A percentile compares a stretch with the other conserved stretches of the same genome.
Evolutionary conservation across 2,888 invertebrate genomes (phyloP).

Genomic region (Apamea monoglypha): DNA sequence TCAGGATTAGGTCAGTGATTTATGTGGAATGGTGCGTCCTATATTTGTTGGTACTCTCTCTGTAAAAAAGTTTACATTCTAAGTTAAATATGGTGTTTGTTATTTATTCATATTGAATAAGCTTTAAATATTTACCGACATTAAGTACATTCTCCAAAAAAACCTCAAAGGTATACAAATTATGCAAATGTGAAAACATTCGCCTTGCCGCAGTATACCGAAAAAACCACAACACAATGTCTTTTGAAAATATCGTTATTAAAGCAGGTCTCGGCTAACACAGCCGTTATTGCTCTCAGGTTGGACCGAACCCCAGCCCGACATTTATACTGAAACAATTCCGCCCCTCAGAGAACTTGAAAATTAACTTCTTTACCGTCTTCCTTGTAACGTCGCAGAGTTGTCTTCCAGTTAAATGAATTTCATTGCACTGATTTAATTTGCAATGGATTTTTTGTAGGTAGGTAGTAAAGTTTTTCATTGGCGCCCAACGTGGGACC

Average conservation of each 20-base stretch:
- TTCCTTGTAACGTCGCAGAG: constrained; percentile 43
- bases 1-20: constrained; percentile 56
- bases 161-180: constrained; percentile 26
- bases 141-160: constrained; percentile 6
- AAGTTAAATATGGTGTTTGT: constrained; percentile 1
- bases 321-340: constrained; percentile 61
- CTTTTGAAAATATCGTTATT: constrained; percentile 66
- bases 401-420: constrained; percentile 61
- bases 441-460: constrained; percentile 19
- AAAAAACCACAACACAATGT: constrained; percentile 62
- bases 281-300: constrained; percentile 58
- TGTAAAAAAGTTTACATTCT: constrained; percentile 11
- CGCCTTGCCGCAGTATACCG: constrained; percentile 44
- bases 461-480: background rate
- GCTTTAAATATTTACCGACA: background rate
- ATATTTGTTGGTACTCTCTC: constrained; percentile 24
- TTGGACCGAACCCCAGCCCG: constrained; percentile 48
- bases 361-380: constrained; percentile 65
- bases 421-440: constrained; percentile 61
- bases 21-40: constrained; percentile 40
- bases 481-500: constrained; percentile 50
- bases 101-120: background rate
- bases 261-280: constrained; percentile 61
- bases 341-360: constrained; percentile 56
- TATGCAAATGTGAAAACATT: constrained; percentile 51